Base-by-base conservation (phyloP, 2,797 vertebrate species). In the Microchirus variegatus region DNA sequence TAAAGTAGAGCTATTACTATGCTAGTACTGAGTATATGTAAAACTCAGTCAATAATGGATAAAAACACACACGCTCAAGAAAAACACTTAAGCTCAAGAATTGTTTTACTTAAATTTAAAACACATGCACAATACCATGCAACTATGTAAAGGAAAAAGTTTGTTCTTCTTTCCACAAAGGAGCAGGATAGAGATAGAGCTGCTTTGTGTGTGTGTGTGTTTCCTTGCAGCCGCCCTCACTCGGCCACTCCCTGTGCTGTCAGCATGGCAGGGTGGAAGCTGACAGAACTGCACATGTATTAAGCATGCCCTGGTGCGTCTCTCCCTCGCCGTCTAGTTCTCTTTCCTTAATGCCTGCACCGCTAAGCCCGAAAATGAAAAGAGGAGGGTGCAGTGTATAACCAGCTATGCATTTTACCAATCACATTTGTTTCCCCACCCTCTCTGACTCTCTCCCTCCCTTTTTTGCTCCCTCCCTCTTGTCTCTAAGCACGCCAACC, bases 401-500 rank as follows among this genome's bases (percentile, higher is more conserved):
- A 74, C 78, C 73, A 60, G 75, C 68, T 5, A 17, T 41, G 69
- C 67, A 52, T 78, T 71, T 78, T 72, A 88, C 93, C 91, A 93
- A 93, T 93, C 90, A 82, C 71, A 81, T 37, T 71, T 57, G 54
- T 90, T 86, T 85, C 89, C 88, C 83, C 88, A 73, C 85, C 80
- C 83, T 73, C 64, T 61, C 69, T 12, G 63, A 50, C 56, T 60
- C 42, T 45, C 64, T 47, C 60, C 61, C 64, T 65, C 62, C 71
- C 62, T 75, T 59, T 69, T 67, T 42, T 26, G 53, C 19, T 42
- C 9, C 9, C 45, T 66, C 71, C 84, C 84, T 72, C 83, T 74
- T 76, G 75, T 85, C 78, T 90, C 83, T 74, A 79, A 71, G 84
- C 89, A 89, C 85, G 73, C 84, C 81, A 83, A 78, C 67, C 49